Conservation (phyloP, 1,140 invertebrate genomes). For the Muscidifurax raptorellus region DNA sequence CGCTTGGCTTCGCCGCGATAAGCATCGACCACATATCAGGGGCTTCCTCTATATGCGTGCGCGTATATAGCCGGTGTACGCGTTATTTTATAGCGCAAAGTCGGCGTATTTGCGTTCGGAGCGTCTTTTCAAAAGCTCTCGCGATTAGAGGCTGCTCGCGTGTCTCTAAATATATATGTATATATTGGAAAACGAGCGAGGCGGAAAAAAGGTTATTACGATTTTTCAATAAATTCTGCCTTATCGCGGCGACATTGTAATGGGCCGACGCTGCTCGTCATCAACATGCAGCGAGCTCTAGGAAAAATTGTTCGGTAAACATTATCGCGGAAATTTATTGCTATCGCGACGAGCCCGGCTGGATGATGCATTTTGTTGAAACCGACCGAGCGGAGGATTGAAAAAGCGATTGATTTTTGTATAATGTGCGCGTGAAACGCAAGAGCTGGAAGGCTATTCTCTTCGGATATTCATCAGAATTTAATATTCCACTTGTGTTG, state of each 20-base stretch:
- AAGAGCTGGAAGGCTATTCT: background rate
- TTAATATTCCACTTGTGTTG: background rate
- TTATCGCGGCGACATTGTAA: background rate
- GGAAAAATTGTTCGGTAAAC: background rate
- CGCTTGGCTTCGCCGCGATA: background rate
- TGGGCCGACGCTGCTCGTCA: background rate
- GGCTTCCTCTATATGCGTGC: background rate
- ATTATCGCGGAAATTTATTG: background rate
- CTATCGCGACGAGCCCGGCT: too few relatives aligned
- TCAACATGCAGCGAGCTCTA: background rate
- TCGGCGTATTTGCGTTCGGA: background rate
- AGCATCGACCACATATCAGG: background rate
- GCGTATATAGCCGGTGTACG: background rate
- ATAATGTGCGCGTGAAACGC: background rate
- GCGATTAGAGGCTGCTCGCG: background rate
- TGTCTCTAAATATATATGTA: too few relatives aligned
- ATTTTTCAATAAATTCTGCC: slow-evolving; percentile 21
- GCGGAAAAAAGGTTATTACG: slow-evolving; percentile 24
- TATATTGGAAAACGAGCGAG: slow-evolving; percentile 16
- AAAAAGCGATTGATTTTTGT: background rate
- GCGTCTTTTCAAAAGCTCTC: background rate
- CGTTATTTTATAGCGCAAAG: background rate
- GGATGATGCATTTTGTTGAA: too few relatives aligned
- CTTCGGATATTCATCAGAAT: background rate
- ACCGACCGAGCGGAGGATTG: background rate